Percentiles rank a stretch among this genome's conserved stretches.
Evolutionary conservation across 2,797 vertebrate species (phyloP).

Genomic region (Adelosebastes latens): DNA sequence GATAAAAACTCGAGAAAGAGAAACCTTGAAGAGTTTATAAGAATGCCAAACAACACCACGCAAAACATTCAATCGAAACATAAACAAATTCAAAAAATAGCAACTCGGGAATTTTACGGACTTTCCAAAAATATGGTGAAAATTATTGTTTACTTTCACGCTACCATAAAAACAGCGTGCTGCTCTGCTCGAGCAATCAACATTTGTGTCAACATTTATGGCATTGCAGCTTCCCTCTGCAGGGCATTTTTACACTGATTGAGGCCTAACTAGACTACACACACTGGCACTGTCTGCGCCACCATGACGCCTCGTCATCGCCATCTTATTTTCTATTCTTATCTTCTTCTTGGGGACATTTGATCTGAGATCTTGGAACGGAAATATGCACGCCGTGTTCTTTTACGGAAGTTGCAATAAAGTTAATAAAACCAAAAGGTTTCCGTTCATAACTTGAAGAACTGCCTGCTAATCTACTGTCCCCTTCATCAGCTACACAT

Average conservation of each 20-base stretch:
- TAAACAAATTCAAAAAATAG: conserved; percentile 27
- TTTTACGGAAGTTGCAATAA: conserved; percentile 10
- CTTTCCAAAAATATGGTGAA: conserved; percentile 45
- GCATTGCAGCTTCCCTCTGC: background rate
- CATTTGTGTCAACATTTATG: conserved; percentile 15
- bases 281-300: background rate
- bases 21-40: conserved; percentile 4
- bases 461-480: conserved; percentile 24
- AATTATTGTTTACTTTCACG: conserved; percentile 35
- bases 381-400: background rate
- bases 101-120: conserved; percentile 19
- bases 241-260: conserved; percentile 26
- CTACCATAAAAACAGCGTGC: conserved; percentile 26
- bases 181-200: background rate
- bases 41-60: conserved; percentile 17
- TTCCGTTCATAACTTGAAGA: conserved; percentile 16
- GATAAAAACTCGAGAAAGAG: background rate
- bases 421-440: conserved; percentile 30
- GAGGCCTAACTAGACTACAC: conserved; percentile 27
- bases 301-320: conserved; percentile 1
- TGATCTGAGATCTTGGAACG: background rate
- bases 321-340: conserved; percentile 11
- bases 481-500: conserved; percentile 43
- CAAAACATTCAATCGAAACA: conserved; percentile 2
- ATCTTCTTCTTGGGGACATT: conserved; percentile 2